Evolutionary conservation across 2,797 vertebrate species (phyloP), one percentile per base, ranked within the genome.

Genomic region (Artibeus jamaicensis): DNA sequence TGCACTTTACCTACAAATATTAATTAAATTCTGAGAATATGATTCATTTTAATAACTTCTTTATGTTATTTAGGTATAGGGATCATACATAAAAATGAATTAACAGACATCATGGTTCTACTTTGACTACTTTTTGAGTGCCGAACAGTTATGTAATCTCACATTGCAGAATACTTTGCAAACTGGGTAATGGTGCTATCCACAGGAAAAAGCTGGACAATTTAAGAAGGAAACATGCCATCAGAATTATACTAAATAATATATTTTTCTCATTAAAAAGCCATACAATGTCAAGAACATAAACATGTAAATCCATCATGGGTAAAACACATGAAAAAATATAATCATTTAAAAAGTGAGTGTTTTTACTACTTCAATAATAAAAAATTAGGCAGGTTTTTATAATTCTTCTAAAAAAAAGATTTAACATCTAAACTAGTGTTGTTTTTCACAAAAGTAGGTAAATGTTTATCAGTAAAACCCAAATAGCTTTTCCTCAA

Each of bases 321-420:
- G 14, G 37, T 86, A 88, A 93, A 93, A 90, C 50, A 22, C 18
- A 59, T 42, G 29, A 12, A 22, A 53, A 93, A 93, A 68, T 97
- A 37, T 86, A 87, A 93, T 82, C 79, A 16, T 73, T 96, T 62
- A 92, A 82, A 32, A 15, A 86, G 21, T 86, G 62, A n/a, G 18
- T 88, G 21, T 83, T 96, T 89, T 18, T 76, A 96, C 90, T 82
- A 89, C 44, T 93, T 87, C 55, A 46, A 24, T 44, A 93, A 94
- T 88, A 96, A 95, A 84, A 70, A 73, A 94, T 53, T 96, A 57
- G 96, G 21, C 77, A 89, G 9, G 37, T 78, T 88, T 96, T 74
- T 84, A 95, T 93, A 97, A 96, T 97, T 96, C 86, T 96, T 91
- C 46, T 76, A 24, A 32, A 71, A 81, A 59, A 93, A 91, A 42